These are phyloP conservation scores for Syritta pipiens DNA, from an alignment of 2,888 invertebrate genomes.

Conservation along the genomic window DNA sequence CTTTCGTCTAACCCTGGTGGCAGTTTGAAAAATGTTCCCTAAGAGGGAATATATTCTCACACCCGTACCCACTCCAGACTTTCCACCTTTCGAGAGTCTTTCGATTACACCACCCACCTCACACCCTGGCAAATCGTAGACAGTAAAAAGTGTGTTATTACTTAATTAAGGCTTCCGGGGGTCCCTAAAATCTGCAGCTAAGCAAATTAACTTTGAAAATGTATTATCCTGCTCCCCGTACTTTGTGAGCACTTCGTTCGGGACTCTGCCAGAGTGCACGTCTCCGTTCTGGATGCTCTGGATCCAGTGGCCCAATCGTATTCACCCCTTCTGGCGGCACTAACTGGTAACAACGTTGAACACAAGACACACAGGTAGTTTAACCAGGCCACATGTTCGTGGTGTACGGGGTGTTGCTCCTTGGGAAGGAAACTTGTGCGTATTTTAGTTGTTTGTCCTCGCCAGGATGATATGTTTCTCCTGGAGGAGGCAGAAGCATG, in stretches of 20 bases:
- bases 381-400: conserved; percentile 39
- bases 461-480: conserved; percentile 28
- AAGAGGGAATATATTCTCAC: background rate
- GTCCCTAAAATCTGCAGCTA: conserved; percentile 58
- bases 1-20: conserved; percentile 2
- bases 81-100: background rate
- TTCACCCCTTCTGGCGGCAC: background rate
- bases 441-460: conserved; percentile 54
- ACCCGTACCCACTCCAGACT: background rate
- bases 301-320: background rate
- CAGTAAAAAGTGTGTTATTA: conserved; percentile 64
- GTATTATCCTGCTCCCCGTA: conserved; percentile 40
- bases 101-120: conserved; percentile 18
- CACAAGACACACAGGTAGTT: conserved; percentile 54
- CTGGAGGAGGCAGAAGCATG: background rate
- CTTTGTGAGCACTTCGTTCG: background rate
- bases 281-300: too few relatives aligned
- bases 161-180: conserved; percentile 62
- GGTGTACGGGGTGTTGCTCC: background rate
- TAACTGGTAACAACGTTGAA: conserved; percentile 42
- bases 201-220: conserved; percentile 66
- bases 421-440: conserved; percentile 50
- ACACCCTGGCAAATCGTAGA: conserved; percentile 40
- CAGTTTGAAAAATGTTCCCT: background rate
- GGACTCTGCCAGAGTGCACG: background rate